Evolutionary conservation across 2,888 invertebrate genomes (phyloP).

Genomic region (Campopleginae sp.): DNA sequence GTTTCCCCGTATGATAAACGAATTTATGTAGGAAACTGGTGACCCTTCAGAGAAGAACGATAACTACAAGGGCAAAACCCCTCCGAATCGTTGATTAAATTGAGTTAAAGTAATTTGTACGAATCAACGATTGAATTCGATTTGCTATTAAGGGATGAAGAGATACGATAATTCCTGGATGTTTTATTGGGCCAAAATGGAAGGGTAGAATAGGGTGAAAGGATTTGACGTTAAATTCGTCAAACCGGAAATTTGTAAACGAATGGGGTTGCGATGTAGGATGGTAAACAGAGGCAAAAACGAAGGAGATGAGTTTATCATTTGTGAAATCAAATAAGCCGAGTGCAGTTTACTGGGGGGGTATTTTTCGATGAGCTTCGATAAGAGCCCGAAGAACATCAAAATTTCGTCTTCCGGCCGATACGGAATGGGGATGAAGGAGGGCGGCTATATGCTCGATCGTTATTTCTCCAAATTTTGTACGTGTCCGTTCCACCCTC

Average conservation of each 20-base stretch:
- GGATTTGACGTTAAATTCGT: constrained; percentile 33
- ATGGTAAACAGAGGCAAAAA: constrained; percentile 21
- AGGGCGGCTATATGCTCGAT: constrained; percentile 36
- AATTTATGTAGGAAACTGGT: neutral
- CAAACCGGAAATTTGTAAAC: constrained; percentile 60
- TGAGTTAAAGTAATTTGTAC: constrained; percentile 28
- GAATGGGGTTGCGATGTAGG: constrained; percentile 47
- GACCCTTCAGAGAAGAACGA: neutral
- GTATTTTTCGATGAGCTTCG: constrained; percentile 21
- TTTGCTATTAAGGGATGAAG: neutral
- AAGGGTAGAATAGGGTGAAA: neutral
- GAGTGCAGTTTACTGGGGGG: constrained; percentile 12
- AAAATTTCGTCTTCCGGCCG: constrained; percentile 79
- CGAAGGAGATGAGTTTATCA: constrained; percentile 41
- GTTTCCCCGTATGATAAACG: neutral
- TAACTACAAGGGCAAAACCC: constrained; percentile 1
- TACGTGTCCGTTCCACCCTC: constrained; percentile 1
- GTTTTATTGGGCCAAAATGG: constrained; percentile 14
- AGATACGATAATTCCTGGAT: constrained; percentile 26
- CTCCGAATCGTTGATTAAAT: constrained; percentile 20
- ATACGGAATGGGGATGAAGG: constrained; percentile 72
- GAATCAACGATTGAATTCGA: constrained; percentile 8
- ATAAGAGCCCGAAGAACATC: constrained; percentile 74
- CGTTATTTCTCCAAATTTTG: constrained; percentile 52
- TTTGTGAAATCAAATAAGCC: constrained; percentile 56